Percentiles rank a stretch among this genome's conserved stretches.
Conservation (phyloP, 2,113 vertebrate species). For the zebrafish (Danio rerio) region DNA sequence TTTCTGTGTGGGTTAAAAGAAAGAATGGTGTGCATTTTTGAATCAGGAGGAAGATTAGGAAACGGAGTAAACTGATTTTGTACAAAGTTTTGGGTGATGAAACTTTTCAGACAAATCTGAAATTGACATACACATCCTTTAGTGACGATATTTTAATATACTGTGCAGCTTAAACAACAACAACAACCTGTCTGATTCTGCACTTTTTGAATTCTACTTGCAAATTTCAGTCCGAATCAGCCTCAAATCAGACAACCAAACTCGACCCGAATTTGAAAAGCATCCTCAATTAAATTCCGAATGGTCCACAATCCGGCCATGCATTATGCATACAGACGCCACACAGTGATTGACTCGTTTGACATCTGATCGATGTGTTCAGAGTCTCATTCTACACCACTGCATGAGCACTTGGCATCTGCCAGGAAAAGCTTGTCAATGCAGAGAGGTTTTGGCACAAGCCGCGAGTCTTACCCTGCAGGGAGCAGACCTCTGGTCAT, state of each 20-base stretch:
- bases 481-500: not conserved
- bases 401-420: not conserved
- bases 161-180: too few species aligned
- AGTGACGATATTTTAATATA: too few species aligned
- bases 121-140: too few species aligned
- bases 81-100: too few species aligned
- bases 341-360: not conserved
- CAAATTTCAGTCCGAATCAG: not conserved
- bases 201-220: not conserved
- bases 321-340: not conserved
- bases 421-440: slow-evolving; percentile 7
- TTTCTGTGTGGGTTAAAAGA: too few species aligned
- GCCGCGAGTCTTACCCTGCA: not conserved
- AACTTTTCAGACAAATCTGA: too few species aligned
- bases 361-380: not conserved
- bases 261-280: not conserved
- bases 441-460: slow-evolving; percentile 12
- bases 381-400: not conserved
- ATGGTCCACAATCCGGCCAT: not conserved
- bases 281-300: not conserved
- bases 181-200: too few species aligned
- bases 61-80: too few species aligned
- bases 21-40: too few species aligned
- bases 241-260: not conserved
- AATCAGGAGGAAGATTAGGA: too few species aligned